Conservation (phyloP, 2,888 invertebrate genomes). For the Spisula solida region DNA sequence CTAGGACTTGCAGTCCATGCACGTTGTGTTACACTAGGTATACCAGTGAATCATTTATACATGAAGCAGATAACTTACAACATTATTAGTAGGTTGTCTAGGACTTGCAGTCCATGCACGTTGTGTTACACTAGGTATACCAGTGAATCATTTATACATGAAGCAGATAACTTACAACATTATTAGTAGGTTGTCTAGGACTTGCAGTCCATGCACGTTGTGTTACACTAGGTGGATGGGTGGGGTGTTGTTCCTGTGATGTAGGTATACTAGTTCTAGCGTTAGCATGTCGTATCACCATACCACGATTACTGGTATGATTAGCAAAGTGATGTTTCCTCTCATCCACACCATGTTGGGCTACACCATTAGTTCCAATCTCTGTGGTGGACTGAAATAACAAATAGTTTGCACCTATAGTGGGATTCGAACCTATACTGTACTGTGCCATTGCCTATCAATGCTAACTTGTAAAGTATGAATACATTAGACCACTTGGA, state of each 20-base stretch:
- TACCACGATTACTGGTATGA: conserved; percentile 50
- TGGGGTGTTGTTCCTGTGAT: conserved; percentile 37
- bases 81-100: conserved; percentile 55
- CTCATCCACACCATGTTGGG: conserved; percentile 77
- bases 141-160: too few species aligned
- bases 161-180: conserved; percentile 24
- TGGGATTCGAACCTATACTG: too few species aligned
- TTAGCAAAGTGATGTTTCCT: conserved; percentile 70
- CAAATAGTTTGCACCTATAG: too few species aligned
- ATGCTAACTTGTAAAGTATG: too few species aligned
- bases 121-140: conserved; percentile 60
- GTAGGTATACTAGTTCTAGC: conserved; percentile 57
- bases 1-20: conserved; percentile 73
- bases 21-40: conserved; percentile 62
- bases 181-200: conserved; percentile 58
- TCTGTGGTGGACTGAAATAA: conserved; percentile 77
- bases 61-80: conserved; percentile 9
- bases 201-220: conserved; percentile 73
- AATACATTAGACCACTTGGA: too few species aligned
- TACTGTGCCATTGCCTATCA: too few species aligned
- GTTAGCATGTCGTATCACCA: conserved; percentile 65
- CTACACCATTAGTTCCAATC: conserved; percentile 74
- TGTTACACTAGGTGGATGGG: conserved; percentile 59
- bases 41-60: too few species aligned
- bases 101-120: conserved; percentile 74